Evolutionary conservation across 1,140 invertebrate species (phyloP), one percentile per base, ranked within the genome.

Genomic region (Hylyphantes graminicola): DNA sequence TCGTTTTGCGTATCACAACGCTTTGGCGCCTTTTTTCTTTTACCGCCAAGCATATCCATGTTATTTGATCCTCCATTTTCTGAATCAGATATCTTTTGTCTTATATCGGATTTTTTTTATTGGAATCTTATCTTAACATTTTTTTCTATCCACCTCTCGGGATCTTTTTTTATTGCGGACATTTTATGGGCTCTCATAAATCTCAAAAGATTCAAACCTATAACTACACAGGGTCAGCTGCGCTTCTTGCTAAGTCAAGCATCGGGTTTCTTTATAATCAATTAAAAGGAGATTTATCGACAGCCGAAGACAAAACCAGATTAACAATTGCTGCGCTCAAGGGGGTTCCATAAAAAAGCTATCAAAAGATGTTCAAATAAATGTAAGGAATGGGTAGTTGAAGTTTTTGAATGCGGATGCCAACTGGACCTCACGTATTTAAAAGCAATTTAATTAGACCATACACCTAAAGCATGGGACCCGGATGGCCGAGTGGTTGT

Each of bases 261-360:
- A 78, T 67, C 67, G 3, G 4, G 7, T 57, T 80, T 48, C 55
- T 80, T 80, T 80, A 61, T 55, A 80, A 80, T 80, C 77, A 80
- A 80, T 80, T 80, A 80, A 80, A 80, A 61, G 50, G 55, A 80
- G 65, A 80, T 80, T 80, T 80, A 80, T 70, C 51, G 77, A 70
- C 70, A 17, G 54, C 48, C 12, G 54, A 35, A 50, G 53, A 61
- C 77, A 70, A 80, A 80, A 61, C 21, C 65, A 70, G 77, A 70
- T 80, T 70, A 80, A 61, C 77, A 80, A 70, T 59, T 70, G 53
- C 51, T 51, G 59, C 48, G 8, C 8, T 55, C 17, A 3, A 19
- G 8, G 19, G 13, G 13, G 76, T 67, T 79, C 63, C 50, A 70
- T 80, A 70, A 80, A 80, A 80, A 80, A n/a, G 55, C 77, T 70